Evolutionary conservation across 2,888 invertebrate genomes (phyloP).

Genomic region (Catocala nupta): DNA sequence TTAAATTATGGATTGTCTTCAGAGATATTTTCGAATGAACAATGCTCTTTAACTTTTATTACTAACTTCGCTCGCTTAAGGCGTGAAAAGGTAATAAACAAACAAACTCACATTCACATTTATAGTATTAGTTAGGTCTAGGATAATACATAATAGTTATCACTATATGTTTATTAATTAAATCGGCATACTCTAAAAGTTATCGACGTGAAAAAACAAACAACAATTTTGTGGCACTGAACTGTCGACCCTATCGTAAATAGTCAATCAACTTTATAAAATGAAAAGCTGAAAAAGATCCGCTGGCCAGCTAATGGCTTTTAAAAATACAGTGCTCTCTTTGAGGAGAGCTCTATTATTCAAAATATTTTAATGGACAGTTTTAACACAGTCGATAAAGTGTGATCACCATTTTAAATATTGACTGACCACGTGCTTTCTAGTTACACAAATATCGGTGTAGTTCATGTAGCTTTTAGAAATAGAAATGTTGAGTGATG

Average conservation of each 20-base stretch:
- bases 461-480: neutral
- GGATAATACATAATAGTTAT: too few species aligned
- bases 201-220: too few species aligned
- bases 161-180: too few species aligned
- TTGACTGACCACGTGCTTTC: constrained; percentile 34
- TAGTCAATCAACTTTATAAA: constrained; percentile 56
- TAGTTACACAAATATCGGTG: constrained; percentile 12
- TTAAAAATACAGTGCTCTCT: constrained; percentile 67
- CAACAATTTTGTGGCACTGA: too few species aligned
- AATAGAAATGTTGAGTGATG: neutral
- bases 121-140: too few species aligned
- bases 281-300: constrained; percentile 54
- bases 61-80: too few species aligned
- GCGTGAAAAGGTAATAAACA: too few species aligned
- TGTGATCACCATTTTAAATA: constrained; percentile 50
- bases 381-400: constrained; percentile 49
- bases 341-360: constrained; percentile 65
- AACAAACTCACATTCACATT: too few species aligned
- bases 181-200: too few species aligned
- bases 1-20: too few species aligned
- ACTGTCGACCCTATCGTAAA: constrained; percentile 35
- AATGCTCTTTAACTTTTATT: too few species aligned
- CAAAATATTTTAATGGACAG: constrained; percentile 69
- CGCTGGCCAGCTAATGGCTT: constrained; percentile 62
- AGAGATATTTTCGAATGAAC: too few species aligned